Base-by-base conservation (phyloP, 2,888 invertebrate species). In the Nephrotoma flavescens region DNA sequence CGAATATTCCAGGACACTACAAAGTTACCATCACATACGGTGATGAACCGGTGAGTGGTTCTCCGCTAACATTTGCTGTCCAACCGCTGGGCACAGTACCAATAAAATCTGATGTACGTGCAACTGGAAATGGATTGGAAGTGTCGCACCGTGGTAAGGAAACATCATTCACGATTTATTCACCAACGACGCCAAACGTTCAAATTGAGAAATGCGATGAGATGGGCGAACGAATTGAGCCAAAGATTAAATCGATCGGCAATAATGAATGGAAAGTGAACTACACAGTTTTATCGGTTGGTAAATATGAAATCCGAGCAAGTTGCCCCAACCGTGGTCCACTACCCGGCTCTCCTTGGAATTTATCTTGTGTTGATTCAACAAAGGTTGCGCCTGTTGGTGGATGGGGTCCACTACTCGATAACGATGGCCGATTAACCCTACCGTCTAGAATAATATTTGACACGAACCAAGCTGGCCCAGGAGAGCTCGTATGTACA, bases 261-360 rank as follows among this genome's bases (percentile, higher is more conserved):
- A 95, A 93, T 90, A 96, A 96, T 0, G 96, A 97, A 88, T 98
- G 96, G 94, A 95, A 96, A 88, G 97, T 98, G 86, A 96, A 97
- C 0, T 99, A 98, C 91, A 95, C 96, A 0, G 98, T 99, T 0
- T 94, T 96, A 0, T 97, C 97, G 89, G 96, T 97, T n/a, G 99
- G 99, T 0, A 94, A 96, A 71, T 98, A 97, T 90, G 97, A 98
- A 91, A 95, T 98, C 45, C 93, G 96, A 88, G 96, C 99, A 88
- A 95, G 95, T 89, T 94, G 94, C 42, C 90, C 93, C 0, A 91
- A 92, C 85, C 91, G 91, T 86, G 94, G 94, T 71, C 94, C 94
- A 45, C 89, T 95, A 88, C 93, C 95, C 71, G 96, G 97, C 0
- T 96, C 96, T 86, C 97, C 97, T 0, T 97, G 96, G 93, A 96